Evolutionary conservation across 2,797 vertebrate species (phyloP).

Genomic region (Uromys caudimaculatus): DNA sequence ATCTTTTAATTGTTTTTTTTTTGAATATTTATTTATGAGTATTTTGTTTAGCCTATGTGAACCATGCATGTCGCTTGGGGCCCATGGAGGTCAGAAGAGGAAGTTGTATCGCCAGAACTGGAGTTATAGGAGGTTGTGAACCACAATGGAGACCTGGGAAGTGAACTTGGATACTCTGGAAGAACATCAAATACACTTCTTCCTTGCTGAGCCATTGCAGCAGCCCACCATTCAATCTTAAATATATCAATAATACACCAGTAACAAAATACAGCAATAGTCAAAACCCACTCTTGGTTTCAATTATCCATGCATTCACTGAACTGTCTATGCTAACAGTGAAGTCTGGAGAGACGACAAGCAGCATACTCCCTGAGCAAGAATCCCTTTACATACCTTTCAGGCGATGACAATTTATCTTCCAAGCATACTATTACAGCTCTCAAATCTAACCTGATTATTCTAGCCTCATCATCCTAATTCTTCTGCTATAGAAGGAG

Average conservation of each 20-base stretch:
- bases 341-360: background rate
- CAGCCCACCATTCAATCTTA: background rate
- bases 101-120: background rate
- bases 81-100: background rate
- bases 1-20: background rate
- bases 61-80: background rate
- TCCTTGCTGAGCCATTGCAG: background rate
- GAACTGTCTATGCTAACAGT: background rate
- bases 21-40: background rate
- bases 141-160: too few relatives aligned
- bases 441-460: background rate
- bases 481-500: background rate
- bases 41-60: background rate
- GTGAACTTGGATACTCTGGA: background rate
- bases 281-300: background rate
- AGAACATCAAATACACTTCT: background rate
- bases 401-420: background rate
- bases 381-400: background rate
- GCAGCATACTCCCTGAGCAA: background rate
- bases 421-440: background rate
- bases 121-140: background rate
- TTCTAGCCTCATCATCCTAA: background rate
- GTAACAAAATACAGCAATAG: background rate
- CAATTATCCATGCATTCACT: background rate
- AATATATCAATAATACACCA: background rate